These are phyloP conservation scores for Piscicola geometra DNA, from an alignment of 2,888 invertebrate species.

Conservation along the genomic window DNA sequence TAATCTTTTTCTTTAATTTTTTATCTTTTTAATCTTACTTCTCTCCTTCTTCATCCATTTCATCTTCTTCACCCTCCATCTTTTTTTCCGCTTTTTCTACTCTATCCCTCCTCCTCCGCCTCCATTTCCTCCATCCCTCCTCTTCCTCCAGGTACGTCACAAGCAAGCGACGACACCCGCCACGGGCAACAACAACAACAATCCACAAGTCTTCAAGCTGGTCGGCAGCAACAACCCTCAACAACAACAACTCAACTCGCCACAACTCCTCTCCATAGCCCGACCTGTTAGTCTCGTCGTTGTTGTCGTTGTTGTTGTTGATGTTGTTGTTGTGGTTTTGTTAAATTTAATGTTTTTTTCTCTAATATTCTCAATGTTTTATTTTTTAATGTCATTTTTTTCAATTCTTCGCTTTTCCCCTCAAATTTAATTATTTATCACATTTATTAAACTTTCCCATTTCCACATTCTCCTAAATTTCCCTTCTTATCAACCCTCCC, in stretches of 20 bases:
- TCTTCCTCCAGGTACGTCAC: constrained; percentile 42
- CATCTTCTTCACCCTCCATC: too few species aligned
- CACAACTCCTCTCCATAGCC: constrained; percentile 44
- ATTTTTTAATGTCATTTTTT: not conserved
- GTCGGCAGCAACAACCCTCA: constrained; percentile 38
- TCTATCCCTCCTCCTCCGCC: too few species aligned
- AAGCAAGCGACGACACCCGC: constrained; percentile 47
- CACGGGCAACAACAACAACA: constrained; percentile 3
- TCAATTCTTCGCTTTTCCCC: not conserved
- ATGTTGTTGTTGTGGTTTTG: too few species aligned
- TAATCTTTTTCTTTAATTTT: too few species aligned
- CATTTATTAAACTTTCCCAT: not conserved
- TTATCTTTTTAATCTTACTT: too few species aligned
- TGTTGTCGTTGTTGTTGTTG: not conserved
- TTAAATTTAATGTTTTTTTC: too few species aligned
- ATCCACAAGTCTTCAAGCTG: constrained; percentile 41
- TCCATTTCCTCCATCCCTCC: too few species aligned
- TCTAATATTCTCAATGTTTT: too few species aligned
- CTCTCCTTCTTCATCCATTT: too few species aligned
- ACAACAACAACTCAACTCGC: constrained; percentile 36
- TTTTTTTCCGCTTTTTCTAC: too few species aligned
- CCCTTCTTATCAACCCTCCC: too few species aligned
- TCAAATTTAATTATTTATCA: not conserved
- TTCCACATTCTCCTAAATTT: not conserved
- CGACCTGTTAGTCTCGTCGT: constrained; percentile 26